Evolutionary conservation across 2,888 invertebrate genomes (phyloP).

Genomic region (Diadegma fenestrale): DNA sequence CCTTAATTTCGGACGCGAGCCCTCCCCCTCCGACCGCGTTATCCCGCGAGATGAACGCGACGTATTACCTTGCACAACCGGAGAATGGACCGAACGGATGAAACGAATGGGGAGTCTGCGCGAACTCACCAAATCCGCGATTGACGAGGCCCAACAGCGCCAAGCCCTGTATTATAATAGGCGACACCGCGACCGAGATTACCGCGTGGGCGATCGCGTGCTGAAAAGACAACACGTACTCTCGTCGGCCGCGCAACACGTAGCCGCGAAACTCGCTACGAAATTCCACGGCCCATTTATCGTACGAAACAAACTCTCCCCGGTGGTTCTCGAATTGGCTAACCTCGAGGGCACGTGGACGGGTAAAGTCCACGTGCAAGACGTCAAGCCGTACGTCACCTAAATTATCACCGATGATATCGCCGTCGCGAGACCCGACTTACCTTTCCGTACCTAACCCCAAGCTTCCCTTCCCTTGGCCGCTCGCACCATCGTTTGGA

Average conservation of each 20-base stretch:
- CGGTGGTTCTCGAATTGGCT: not conserved
- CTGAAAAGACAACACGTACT: slow-evolving; percentile 8
- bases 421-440: no score
- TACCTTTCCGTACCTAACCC: no score
- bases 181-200: not conserved
- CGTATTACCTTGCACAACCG: not conserved
- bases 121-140: not conserved
- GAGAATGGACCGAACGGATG: slow-evolving; percentile 22
- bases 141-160: slow-evolving; percentile 11
- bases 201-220: not conserved
- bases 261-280: slow-evolving; percentile 19
- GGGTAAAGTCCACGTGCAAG: slow-evolving; percentile 20
- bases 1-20: slow-evolving; percentile 14
- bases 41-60: not conserved
- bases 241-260: not conserved
- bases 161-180: slow-evolving; percentile 1
- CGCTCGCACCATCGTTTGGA: no score
- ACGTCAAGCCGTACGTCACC: no score
- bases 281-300: slow-evolving; percentile 7
- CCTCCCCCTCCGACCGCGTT: not conserved
- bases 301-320: not conserved
- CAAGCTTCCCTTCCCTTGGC: no score
- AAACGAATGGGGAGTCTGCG: not conserved
- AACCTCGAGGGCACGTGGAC: not conserved
- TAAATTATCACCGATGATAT: no score